phyloP scores from a whole-genome alignment of 2,888 invertebrate species.

The Resseliella maxima region DNA sequence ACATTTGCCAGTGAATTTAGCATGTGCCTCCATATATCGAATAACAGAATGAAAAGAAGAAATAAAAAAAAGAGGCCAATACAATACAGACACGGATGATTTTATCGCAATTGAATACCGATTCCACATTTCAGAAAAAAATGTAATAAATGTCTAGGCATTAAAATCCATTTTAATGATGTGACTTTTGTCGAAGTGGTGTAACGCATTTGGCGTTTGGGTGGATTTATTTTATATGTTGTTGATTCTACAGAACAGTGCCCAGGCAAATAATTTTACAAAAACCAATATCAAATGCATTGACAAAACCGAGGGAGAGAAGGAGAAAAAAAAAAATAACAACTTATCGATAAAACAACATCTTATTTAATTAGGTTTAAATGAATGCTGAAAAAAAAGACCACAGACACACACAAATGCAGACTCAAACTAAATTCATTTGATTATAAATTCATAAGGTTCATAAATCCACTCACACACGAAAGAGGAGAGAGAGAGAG shows the following conservation, averaged over 20 bases:
- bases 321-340: neutral
- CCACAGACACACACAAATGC: too few relatives aligned
- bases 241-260: too few relatives aligned
- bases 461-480: too few relatives aligned
- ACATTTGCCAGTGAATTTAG: too few relatives aligned
- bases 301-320: too few relatives aligned
- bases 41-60: neutral
- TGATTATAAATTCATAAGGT: too few relatives aligned
- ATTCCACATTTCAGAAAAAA: neutral
- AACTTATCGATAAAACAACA: constrained; percentile 21
- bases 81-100: neutral
- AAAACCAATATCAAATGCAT: too few relatives aligned
- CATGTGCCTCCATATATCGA: too few relatives aligned
- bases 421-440: too few relatives aligned
- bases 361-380: constrained; percentile 5
- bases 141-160: constrained; percentile 21
- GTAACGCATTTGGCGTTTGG: constrained; percentile 19
- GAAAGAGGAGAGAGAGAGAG: neutral
- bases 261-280: too few relatives aligned
- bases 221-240: constrained; percentile 32
- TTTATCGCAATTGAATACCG: constrained; percentile 23
- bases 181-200: constrained; percentile 39
- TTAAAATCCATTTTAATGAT: constrained; percentile 13
- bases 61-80: neutral
- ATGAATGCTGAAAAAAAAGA: neutral